Conservation (phyloP, 2,888 invertebrate species). For the Griposia aprilina region DNA sequence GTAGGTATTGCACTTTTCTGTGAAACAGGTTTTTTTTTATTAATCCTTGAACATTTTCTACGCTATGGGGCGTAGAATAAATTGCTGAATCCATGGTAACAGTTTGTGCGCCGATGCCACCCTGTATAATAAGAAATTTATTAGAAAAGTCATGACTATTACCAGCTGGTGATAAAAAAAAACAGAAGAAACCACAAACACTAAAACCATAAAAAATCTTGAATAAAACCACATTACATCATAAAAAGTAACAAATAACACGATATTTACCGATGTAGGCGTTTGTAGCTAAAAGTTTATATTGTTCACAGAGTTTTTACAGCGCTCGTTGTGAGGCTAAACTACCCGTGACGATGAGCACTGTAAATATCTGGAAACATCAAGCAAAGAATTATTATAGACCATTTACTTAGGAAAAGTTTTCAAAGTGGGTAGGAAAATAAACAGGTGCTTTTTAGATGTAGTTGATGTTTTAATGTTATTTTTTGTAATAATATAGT, state of each 20-base stretch:
- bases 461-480: not conserved
- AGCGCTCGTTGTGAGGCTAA: constrained; percentile 42
- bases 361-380: constrained; percentile 63
- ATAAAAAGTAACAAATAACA: constrained; percentile 53
- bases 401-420: constrained; percentile 41
- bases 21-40: no score
- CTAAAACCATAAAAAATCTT: constrained; percentile 34
- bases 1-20: no score
- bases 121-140: constrained; percentile 6
- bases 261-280: constrained; percentile 39
- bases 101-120: no score
- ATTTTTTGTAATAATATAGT: not conserved
- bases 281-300: constrained; percentile 55
- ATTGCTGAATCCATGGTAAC: no score
- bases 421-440: constrained; percentile 37
- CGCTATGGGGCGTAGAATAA: no score
- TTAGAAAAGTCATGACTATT: constrained; percentile 3
- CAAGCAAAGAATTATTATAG: constrained; percentile 58
- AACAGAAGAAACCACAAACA: constrained; percentile 26
- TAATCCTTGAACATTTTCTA: no score
- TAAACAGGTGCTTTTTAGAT: constrained; percentile 38
- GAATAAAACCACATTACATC: constrained; percentile 47
- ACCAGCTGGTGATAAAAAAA: constrained; percentile 8
- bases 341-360: constrained; percentile 60
- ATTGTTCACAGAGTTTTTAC: constrained; percentile 50